Evolutionary conservation across 2,113 vertebrate genomes (phyloP).

Genomic region (Catharus bicknelli): DNA sequence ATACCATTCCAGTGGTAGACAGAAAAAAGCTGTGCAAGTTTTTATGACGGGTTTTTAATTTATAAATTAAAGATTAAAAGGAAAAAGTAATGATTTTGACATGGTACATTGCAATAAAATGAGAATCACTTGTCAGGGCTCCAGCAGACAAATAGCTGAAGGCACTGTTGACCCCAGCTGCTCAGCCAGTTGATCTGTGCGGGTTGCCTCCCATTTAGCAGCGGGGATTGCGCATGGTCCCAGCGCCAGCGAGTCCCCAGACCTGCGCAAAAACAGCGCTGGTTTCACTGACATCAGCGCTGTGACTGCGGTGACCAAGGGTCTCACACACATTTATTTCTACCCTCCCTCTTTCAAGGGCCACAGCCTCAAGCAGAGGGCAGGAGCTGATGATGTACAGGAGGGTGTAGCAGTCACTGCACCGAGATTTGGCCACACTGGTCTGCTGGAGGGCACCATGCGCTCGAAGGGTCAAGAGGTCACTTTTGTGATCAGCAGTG

Average conservation of each 20-base stretch:
- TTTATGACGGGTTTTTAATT: slow-evolving; percentile 45
- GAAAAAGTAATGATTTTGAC: slow-evolving; percentile 64
- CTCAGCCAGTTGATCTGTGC: neutral
- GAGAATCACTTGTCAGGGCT: slow-evolving; percentile 38
- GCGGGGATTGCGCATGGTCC: neutral
- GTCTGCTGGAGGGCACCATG: neutral
- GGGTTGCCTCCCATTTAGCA: neutral
- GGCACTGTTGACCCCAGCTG: neutral
- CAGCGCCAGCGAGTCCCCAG: neutral
- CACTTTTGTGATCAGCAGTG: neutral
- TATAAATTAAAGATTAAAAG: slow-evolving; percentile 70
- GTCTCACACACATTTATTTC: neutral
- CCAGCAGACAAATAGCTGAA: slow-evolving; percentile 25
- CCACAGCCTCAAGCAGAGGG: neutral
- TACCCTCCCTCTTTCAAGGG: neutral
- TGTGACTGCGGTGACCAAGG: neutral
- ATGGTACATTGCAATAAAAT: slow-evolving; percentile 27
- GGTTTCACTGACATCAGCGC: neutral
- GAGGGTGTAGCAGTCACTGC: neutral
- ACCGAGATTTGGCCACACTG: neutral
- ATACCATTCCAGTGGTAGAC: slow-evolving; percentile 21
- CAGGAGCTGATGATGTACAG: neutral
- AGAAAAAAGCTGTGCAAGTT: slow-evolving; percentile 50
- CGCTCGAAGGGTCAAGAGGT: neutral
- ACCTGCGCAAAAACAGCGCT: accelerated